Evolutionary conservation across 2,113 vertebrate species (phyloP).

Genomic region (Etheostoma cragini): DNA sequence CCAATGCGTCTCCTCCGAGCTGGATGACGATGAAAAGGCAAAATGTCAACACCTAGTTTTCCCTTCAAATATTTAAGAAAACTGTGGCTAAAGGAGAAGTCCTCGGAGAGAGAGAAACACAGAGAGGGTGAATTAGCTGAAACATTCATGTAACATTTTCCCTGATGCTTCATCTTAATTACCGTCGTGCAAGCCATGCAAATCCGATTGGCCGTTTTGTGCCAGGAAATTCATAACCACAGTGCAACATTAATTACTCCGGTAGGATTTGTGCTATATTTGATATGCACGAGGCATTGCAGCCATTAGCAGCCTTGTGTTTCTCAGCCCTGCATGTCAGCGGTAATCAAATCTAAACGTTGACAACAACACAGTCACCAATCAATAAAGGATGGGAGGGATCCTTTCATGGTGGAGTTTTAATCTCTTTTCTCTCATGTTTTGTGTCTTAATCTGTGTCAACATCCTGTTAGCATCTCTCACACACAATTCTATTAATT

Average conservation of each 20-base stretch:
- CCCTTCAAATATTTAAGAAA: slow-evolving; percentile 57
- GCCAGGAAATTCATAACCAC: slow-evolving; percentile 84
- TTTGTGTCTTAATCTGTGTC: slow-evolving; percentile 66
- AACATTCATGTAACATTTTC: slow-evolving; percentile 55
- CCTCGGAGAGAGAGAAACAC: slow-evolving; percentile 34
- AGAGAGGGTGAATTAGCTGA: slow-evolving; percentile 52
- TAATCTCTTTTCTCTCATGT: slow-evolving; percentile 72
- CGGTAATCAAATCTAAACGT: slow-evolving; percentile 86
- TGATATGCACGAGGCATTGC: slow-evolving; percentile 78
- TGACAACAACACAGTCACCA: slow-evolving; percentile 83
- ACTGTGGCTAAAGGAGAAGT: slow-evolving; percentile 52
- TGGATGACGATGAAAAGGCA: slow-evolving; percentile 42
- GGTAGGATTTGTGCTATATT: slow-evolving; percentile 78
- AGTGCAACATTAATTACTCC: slow-evolving; percentile 82
- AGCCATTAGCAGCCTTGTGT: slow-evolving; percentile 80
- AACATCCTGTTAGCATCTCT: slow-evolving; percentile 71
- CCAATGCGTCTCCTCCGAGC: slow-evolving; percentile 35
- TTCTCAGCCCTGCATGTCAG: slow-evolving; percentile 81
- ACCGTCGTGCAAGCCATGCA: slow-evolving; percentile 76
- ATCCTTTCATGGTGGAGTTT: slow-evolving; percentile 79
- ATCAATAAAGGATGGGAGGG: slow-evolving; percentile 80
- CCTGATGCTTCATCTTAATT: slow-evolving; percentile 75
- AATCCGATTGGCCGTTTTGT: slow-evolving; percentile 79
- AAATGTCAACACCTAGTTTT: slow-evolving; percentile 65
- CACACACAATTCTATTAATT: slow-evolving; percentile 58